These are phyloP conservation scores for Melanostigma gelatinosum DNA, from an alignment of 2,113 vertebrate genomes.

Conservation along the genomic window DNA sequence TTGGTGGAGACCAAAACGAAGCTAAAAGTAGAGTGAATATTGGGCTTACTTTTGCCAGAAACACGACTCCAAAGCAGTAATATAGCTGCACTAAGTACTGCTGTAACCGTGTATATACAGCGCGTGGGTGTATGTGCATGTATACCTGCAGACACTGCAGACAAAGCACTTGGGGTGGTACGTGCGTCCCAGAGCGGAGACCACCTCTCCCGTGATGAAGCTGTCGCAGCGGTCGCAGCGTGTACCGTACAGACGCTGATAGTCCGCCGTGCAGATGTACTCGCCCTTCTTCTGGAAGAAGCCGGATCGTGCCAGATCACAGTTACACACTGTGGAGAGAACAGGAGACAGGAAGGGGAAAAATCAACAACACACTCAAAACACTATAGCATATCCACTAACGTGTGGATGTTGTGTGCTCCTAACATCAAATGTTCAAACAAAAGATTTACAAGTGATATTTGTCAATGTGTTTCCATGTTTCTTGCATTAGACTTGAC, in stretches of 20 bases:
- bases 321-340: constrained; percentile 90
- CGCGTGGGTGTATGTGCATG: constrained; percentile 11
- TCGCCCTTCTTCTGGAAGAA: constrained; percentile 99
- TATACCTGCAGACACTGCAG: constrained; percentile 97
- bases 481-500: background rate
- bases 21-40: background rate
- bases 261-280: constrained; percentile 98
- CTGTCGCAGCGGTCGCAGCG: constrained; percentile 95
- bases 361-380: background rate
- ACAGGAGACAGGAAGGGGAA: background rate
- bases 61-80: background rate
- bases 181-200: constrained; percentile 95
- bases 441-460: background rate
- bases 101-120: background rate
- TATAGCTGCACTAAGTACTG: background rate
- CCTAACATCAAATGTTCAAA: background rate
- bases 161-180: constrained; percentile 99
- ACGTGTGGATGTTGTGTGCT: background rate
- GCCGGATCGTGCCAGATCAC: constrained; percentile 94
- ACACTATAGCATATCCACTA: background rate
- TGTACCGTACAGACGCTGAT: constrained; percentile 97
- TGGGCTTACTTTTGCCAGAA: background rate
- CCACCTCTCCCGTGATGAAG: constrained; percentile 98
- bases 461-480: background rate
- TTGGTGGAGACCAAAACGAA: background rate